phyloP scores from a whole-genome alignment of 2,797 vertebrate genomes.

The Lithobates pipiens region DNA sequence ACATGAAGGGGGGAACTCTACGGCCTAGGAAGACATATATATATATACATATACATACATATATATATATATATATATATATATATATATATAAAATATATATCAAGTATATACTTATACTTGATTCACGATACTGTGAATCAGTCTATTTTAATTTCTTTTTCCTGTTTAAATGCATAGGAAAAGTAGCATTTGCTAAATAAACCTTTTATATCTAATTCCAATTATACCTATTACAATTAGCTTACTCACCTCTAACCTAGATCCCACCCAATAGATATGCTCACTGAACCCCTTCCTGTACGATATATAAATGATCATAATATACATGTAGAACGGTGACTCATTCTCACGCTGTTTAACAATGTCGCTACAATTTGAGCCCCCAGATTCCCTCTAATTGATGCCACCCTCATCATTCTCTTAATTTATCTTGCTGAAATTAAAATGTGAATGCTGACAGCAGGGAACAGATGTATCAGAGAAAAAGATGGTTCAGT shows the following conservation, averaged over 20 bases:
- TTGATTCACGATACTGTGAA: no score
- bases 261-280: conserved; percentile 19
- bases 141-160: no score
- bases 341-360: conserved; percentile 47
- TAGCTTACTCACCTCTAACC: conserved; percentile 1
- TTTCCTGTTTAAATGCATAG: no score
- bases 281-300: not conserved
- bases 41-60: no score
- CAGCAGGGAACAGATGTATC: conserved; percentile 46
- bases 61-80: no score
- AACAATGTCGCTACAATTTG: conserved; percentile 36
- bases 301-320: not conserved
- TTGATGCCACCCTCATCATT: conserved; percentile 51
- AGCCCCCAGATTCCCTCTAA: conserved; percentile 38
- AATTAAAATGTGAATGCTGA: conserved; percentile 29
- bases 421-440: conserved; percentile 30
- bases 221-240: conserved; percentile 19
- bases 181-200: no score
- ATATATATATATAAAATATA: no score
- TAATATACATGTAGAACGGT: conserved; percentile 19
- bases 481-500: conserved; percentile 4
- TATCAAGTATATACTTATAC: no score
- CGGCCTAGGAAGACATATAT: no score
- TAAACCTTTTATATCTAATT: not conserved
- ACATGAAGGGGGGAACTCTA: no score